These are phyloP conservation scores for Meles meles DNA, from an alignment of 2,113 vertebrate genomes.

Conservation along the genomic window DNA sequence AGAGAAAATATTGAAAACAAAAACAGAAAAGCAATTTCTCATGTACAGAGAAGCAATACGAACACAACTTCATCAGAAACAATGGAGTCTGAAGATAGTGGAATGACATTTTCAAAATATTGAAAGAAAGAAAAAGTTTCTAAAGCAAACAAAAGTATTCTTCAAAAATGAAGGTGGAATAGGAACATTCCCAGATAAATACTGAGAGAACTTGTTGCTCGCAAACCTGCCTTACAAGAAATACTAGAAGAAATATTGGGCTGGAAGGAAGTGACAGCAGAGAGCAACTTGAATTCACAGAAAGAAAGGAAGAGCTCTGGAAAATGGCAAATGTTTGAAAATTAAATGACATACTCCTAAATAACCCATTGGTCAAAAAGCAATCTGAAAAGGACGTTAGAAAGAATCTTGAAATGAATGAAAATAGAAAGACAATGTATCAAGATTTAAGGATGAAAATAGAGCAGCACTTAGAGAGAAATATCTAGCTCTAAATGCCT, in stretches of 20 bases:
- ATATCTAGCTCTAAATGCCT: background rate
- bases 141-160: background rate
- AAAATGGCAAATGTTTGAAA: background rate
- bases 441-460: background rate
- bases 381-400: background rate
- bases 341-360: background rate
- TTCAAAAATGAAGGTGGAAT: background rate
- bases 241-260: background rate
- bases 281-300: background rate
- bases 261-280: background rate
- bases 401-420: constrained; percentile 3
- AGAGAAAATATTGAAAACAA: background rate
- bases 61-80: constrained; percentile 10
- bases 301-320: background rate
- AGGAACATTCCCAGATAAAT: background rate
- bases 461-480: background rate
- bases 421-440: background rate
- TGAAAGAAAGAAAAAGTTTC: background rate
- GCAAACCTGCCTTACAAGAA: background rate
- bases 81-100: background rate
- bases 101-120: constrained; percentile 21
- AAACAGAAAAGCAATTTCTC: background rate
- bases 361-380: background rate
- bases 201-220: background rate
- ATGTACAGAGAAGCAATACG: background rate